phyloP scores from a whole-genome alignment of 2,797 vertebrate species.

The Parauchenoglanis punctatus region DNA sequence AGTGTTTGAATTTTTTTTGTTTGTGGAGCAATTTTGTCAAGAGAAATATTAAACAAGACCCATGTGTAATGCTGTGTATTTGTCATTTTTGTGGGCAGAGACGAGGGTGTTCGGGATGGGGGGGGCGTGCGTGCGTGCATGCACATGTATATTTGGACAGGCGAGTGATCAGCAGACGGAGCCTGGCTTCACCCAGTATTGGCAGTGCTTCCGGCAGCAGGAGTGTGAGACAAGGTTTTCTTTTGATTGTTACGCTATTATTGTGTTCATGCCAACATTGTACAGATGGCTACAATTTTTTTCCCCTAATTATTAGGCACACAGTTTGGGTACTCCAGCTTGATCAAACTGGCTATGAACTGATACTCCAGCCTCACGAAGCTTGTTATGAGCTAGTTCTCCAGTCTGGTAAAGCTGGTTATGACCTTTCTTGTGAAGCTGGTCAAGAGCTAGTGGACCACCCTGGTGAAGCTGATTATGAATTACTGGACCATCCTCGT shows the following conservation, averaged over 20 bases:
- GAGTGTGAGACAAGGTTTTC: neutral
- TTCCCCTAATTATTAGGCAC: neutral
- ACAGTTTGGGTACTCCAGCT: neutral
- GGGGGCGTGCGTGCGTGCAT: too few relatives aligned
- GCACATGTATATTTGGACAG: neutral
- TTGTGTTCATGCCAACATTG: neutral
- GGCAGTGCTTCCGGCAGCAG: neutral
- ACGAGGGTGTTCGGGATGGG: too few relatives aligned
- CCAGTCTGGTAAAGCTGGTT: neutral
- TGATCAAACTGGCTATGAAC: neutral
- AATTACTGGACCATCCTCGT: too few relatives aligned
- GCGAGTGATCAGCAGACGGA: neutral
- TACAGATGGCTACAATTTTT: neutral
- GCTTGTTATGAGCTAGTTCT: neutral
- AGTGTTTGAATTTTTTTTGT: conserved; percentile 52
- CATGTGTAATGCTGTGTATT: conserved; percentile 31
- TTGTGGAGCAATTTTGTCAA: conserved; percentile 60
- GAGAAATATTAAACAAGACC: conserved; percentile 61
- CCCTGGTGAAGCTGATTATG: neutral
- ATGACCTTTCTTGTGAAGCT: neutral
- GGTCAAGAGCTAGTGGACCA: neutral
- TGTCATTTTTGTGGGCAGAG: neutral
- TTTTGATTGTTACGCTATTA: neutral
- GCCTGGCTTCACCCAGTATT: neutral
- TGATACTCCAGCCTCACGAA: neutral